These are phyloP conservation scores for Agrochola macilenta DNA, from an alignment of 2,888 invertebrate genomes.

Conservation along the genomic window DNA sequence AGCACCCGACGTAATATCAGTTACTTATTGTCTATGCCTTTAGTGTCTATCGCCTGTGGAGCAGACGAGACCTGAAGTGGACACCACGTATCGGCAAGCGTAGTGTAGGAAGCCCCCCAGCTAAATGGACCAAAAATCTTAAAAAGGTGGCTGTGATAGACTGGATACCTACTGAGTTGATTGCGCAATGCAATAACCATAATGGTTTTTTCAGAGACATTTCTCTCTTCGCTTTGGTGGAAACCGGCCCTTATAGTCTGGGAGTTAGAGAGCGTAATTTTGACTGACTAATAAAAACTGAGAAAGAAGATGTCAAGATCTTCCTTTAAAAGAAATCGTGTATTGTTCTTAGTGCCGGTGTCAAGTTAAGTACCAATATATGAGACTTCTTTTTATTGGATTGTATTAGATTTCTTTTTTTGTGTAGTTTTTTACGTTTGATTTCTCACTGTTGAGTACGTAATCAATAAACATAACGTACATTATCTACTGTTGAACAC, in stretches of 20 bases:
- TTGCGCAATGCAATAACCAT: too few species aligned
- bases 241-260: neutral
- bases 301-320: neutral
- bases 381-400: neutral
- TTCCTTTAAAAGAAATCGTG: neutral
- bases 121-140: too few species aligned
- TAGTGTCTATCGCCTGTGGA: too few species aligned
- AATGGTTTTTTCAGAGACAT: too few species aligned
- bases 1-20: too few species aligned
- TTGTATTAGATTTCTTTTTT: neutral
- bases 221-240: neutral
- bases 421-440: neutral
- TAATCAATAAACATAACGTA: neutral
- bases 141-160: too few species aligned
- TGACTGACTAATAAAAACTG: neutral
- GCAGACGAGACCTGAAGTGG: too few species aligned
- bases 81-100: too few species aligned
- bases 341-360: neutral
- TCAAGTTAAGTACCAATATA: conserved; percentile 1
- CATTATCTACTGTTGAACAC: neutral
- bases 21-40: too few species aligned
- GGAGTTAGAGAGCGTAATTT: neutral
- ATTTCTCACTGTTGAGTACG: neutral
- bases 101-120: too few species aligned
- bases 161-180: too few species aligned